Percentiles rank a stretch among this genome's conserved stretches.
phyloP scores from a whole-genome alignment of 1,140 invertebrate genomes.

The Goniozus legneri region DNA sequence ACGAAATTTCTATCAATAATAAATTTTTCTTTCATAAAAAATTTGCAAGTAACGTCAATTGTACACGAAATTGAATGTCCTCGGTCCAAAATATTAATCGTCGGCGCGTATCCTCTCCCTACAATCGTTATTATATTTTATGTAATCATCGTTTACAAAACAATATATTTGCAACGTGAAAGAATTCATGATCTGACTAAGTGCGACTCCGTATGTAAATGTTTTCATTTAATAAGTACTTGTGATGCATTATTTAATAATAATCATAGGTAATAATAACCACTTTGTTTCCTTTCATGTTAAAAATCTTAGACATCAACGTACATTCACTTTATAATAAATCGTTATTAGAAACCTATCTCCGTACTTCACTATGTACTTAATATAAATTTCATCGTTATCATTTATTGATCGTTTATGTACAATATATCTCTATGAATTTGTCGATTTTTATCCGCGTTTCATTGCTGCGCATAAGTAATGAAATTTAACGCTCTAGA shows the following conservation, averaged over 20 bases:
- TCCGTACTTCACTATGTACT: constrained; percentile 45
- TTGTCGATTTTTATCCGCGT: constrained; percentile 5
- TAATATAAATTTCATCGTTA: constrained; percentile 44
- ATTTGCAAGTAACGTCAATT: no score
- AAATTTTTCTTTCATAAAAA: no score
- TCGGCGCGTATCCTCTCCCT: constrained; percentile 13
- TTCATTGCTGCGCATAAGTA: no score
- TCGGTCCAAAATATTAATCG: no score
- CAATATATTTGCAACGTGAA: constrained; percentile 37
- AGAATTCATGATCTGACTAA: constrained; percentile 39
- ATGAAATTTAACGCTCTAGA: constrained; percentile 6
- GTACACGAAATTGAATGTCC: no score
- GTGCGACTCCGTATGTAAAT: constrained; percentile 28
- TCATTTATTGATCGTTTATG: constrained; percentile 32
- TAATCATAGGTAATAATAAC: constrained; percentile 41
- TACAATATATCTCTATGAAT: constrained; percentile 36
- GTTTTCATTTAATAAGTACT: constrained; percentile 33
- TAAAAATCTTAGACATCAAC: constrained; percentile 53
- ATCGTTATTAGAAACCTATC: constrained; percentile 50
- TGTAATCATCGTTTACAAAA: constrained; percentile 33
- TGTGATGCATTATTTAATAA: constrained; percentile 36
- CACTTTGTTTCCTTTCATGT: constrained; percentile 33
- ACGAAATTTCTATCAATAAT: no score
- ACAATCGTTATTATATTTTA: constrained; percentile 27
- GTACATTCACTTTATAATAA: constrained; percentile 51